phyloP scores from a whole-genome alignment of 2,888 invertebrate species.

The Beris chalybata region DNA sequence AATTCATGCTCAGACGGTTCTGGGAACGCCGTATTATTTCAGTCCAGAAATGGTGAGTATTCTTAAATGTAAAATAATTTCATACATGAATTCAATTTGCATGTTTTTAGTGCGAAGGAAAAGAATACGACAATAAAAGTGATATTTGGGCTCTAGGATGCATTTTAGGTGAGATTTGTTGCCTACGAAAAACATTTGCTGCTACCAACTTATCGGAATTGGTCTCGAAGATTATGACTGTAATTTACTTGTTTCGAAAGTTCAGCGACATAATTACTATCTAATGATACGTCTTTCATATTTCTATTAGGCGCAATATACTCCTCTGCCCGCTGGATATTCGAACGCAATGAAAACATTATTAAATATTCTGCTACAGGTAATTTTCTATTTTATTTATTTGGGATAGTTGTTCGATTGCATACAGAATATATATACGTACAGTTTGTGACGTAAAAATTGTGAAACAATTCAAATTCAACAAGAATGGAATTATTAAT shows the following conservation, averaged over 20 bases:
- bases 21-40: constrained; percentile 75
- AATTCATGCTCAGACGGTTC: constrained; percentile 67
- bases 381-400: constrained; percentile 31
- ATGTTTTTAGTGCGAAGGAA: constrained; percentile 67
- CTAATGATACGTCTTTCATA: not conserved
- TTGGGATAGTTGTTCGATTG: not conserved
- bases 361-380: constrained; percentile 64
- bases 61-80: too few species aligned
- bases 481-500: too few species aligned
- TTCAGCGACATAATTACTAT: not conserved
- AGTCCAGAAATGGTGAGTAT: constrained; percentile 68
- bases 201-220: constrained; percentile 72
- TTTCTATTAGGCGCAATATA: constrained; percentile 63
- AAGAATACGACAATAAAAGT: constrained; percentile 73
- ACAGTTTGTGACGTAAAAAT: too few species aligned
- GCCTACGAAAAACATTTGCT: constrained; percentile 71
- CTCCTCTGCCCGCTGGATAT: constrained; percentile 67
- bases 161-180: constrained; percentile 74
- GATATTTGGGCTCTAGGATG: constrained; percentile 80
- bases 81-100: constrained; percentile 10
- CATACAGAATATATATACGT: not conserved
- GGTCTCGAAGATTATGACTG: constrained; percentile 73
- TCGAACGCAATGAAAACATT: constrained; percentile 65
- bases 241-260: constrained; percentile 44
- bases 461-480: too few species aligned